phyloP scores from a whole-genome alignment of 2,888 invertebrate genomes.

The Lycaena phlaeas region DNA sequence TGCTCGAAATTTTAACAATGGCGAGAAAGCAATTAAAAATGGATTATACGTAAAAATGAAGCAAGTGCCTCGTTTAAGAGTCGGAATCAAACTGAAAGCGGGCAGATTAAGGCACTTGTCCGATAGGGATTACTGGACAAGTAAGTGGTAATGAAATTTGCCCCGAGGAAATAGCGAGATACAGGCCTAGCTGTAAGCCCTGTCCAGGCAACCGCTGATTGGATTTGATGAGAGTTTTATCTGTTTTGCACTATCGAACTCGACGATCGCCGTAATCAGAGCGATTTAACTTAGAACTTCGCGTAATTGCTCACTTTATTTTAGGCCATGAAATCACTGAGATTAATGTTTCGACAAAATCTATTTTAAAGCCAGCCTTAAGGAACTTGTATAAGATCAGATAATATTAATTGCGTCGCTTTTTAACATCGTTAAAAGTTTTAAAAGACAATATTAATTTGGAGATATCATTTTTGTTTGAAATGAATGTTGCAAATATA shows the following conservation, averaged over 20 bases:
- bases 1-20: slow-evolving; percentile 57
- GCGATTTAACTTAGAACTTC: slow-evolving; percentile 44
- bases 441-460: neutral
- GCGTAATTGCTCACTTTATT: slow-evolving; percentile 43
- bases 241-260: slow-evolving; percentile 50
- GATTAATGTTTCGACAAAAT: slow-evolving; percentile 18
- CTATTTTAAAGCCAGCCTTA: slow-evolving; percentile 8
- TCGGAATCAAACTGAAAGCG: slow-evolving; percentile 57
- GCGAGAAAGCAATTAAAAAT: slow-evolving; percentile 61
- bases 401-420: slow-evolving; percentile 6
- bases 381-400: slow-evolving; percentile 4
- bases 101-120: slow-evolving; percentile 64
- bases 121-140: slow-evolving; percentile 56
- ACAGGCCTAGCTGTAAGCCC: slow-evolving; percentile 62
- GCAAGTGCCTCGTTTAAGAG: slow-evolving; percentile 57
- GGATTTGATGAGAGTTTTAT: slow-evolving; percentile 70
- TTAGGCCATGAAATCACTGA: slow-evolving; percentile 29
- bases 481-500: neutral
- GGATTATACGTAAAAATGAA: slow-evolving; percentile 68
- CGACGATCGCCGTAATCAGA: slow-evolving; percentile 40
- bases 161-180: slow-evolving; percentile 51
- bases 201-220: slow-evolving; percentile 61
- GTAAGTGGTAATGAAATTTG: slow-evolving; percentile 70
- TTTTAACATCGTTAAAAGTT: neutral
- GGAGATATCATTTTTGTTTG: neutral